Percentiles rank a stretch among this genome's conserved stretches.
These are phyloP conservation scores for Hemithea aestivaria DNA, from an alignment of 2,888 invertebrate species.

Conservation along the genomic window DNA sequence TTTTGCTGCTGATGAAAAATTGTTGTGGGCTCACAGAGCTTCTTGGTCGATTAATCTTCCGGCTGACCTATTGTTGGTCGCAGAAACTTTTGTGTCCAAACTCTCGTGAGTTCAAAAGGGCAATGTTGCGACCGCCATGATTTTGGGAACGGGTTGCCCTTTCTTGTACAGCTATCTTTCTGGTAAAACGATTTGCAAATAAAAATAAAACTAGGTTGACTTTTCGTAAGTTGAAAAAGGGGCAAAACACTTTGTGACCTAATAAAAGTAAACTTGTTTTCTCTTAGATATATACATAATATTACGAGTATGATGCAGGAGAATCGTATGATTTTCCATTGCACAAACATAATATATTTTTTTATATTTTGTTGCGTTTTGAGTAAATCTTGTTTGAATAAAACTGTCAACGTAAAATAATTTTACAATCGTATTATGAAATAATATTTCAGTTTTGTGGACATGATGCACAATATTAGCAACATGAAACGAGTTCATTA, in stretches of 20 bases:
- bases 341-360: too few species aligned
- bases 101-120: conserved; percentile 67
- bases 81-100: conserved; percentile 68
- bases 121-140: conserved; percentile 50
- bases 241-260: too few species aligned
- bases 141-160: conserved; percentile 38
- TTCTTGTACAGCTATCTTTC: conserved; percentile 14
- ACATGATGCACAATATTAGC: conserved; percentile 60
- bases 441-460: conserved; percentile 44
- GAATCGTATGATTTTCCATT: too few species aligned
- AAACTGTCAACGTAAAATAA: too few species aligned
- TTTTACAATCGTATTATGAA: conserved; percentile 22
- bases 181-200: conserved; percentile 12
- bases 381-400: too few species aligned
- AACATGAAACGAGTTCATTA: conserved; percentile 69
- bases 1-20: conserved; percentile 78
- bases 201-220: background rate
- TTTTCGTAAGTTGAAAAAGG: too few species aligned
- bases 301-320: too few species aligned
- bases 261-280: background rate
- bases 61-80: conserved; percentile 68
- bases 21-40: conserved; percentile 61
- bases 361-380: too few species aligned
- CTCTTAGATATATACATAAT: too few species aligned
- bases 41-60: conserved; percentile 74